These are phyloP conservation scores for Pseudochromis fuscus DNA, from an alignment of 2,797 vertebrate species.

Conservation along the genomic window DNA sequence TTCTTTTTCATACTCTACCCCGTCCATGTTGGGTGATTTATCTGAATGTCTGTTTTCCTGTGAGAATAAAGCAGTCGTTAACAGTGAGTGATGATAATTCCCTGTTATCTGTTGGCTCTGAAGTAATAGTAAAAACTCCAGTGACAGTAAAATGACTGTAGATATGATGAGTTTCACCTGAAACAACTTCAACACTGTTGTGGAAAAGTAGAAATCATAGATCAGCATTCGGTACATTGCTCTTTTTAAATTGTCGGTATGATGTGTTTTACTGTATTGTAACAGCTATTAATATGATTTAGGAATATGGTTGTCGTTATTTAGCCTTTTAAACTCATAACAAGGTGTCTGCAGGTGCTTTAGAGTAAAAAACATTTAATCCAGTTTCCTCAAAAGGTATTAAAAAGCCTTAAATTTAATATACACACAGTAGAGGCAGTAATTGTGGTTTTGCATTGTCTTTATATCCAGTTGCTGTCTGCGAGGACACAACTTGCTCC, in stretches of 20 bases:
- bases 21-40: not conserved
- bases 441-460: not conserved
- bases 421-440: not conserved
- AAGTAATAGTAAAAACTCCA: not conserved
- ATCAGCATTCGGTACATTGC: not conserved
- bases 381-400: not conserved
- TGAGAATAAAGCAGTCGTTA: not conserved
- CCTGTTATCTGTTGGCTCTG: not conserved
- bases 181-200: not conserved
- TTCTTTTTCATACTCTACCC: not conserved
- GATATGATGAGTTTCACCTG: not conserved
- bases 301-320: not conserved
- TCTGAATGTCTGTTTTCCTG: not conserved
- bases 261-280: not conserved
- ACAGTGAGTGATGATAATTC: not conserved
- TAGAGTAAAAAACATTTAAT: not conserved
- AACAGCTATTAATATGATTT: not conserved
- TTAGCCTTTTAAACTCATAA: constrained; percentile 1
- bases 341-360: not conserved
- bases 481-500: too few species aligned
- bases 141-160: too few species aligned
- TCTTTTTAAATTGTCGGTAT: not conserved
- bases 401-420: constrained; percentile 5
- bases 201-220: not conserved
- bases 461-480: constrained; percentile 15